Base-by-base conservation (phyloP, 2,797 vertebrate genomes). In the Spheniscus humboldti region DNA sequence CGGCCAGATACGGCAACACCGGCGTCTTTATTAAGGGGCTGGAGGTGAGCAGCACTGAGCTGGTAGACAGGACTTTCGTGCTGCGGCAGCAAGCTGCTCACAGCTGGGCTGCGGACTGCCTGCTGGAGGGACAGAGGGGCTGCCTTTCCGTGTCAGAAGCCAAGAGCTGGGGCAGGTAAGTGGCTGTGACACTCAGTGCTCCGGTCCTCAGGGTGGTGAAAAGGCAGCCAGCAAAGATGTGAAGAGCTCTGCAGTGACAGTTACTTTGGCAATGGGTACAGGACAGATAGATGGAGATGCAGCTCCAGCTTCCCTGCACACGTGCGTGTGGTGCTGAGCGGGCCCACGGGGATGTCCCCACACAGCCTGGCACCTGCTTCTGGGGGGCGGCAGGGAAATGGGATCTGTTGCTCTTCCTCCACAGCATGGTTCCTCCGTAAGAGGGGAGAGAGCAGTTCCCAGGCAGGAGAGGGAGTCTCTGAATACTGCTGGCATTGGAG, bases 1-100 rank as follows among this genome's bases (percentile, higher is more conserved):
- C 99, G 0, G 97, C 94, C 15, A 97, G 97, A 18, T 97, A 98
- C 0, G 98, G 99, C 57, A 99, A 99, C 98, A 99, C 97, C 0
- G 98, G 98, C 0, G 98, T 99, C 56, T 98, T 98, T 77, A 99
- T 99, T 90, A 98, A 98, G 78, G 99, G 98, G 17, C 98, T 99
- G 96, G 98, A 99, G 97, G 98, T 99, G 92, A 98, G 98, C 98
- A 98, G 98, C 98, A 98, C 98, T 0, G 98, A 98, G 95, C 97
- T 98, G 4, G 97, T 96, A 3, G 97, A 98, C 78, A 96, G 91
- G 67, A 96, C 98, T 3, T 98, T 98, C 0, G 95, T 93, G 3
- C 96, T 98, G 57, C 94, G 98, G 41, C 98, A 97, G 24, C 93
- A 91, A 8, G 43, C 71, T 0, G 39, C 97, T 33, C 98, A 83